Base-by-base conservation (phyloP, 1,140 invertebrate species). In the Armadillidium nasatum region DNA sequence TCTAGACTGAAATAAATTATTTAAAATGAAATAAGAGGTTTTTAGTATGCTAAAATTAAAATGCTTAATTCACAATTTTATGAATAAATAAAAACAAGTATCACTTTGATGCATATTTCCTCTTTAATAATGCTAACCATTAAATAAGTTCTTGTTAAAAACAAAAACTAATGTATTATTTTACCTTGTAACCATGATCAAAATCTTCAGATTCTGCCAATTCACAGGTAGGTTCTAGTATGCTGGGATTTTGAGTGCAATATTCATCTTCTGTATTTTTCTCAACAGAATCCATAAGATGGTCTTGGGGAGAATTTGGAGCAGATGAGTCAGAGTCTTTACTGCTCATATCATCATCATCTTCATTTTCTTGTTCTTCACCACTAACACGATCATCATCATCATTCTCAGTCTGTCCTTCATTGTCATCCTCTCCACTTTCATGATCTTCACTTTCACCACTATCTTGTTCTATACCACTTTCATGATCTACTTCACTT, bases 401-500 rank as follows among this genome's bases (percentile, higher is more conserved):
- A 60, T 33, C 33, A 33, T 33, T 33, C 33, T 33, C 33, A 33
- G 33, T 33, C 33, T 33, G 33, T 3, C 50, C 19, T 19, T 60
- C 50, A 60, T 60, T 60, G 50, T 60, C 50, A 19, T 60, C 50
- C 11, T 60, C 33, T 33, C 33, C 50, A 60, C 50, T 60, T 60
- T 60, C 50, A 60, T 60, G 11, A 19, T 60, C 50, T 13, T 60
- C 50, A 19, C 50, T 19, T 13, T 60, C 50, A 19, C 50, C 50
- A 19, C 50, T 60, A 15, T 60, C 50, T 15, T 60, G 11, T 13
- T 60, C 50, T 2, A 15, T 19, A 19, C 50, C 50, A 19, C 50
- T 60, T 60, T 60, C 50, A 60, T 60, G 11, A 1, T 60, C 50
- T 3, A 15, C 50, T 13, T 19, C 50, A 19, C 50, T 60, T 19